Evolutionary conservation across 2,113 vertebrate species (phyloP).

Genomic region (Corythaeola cristata): DNA sequence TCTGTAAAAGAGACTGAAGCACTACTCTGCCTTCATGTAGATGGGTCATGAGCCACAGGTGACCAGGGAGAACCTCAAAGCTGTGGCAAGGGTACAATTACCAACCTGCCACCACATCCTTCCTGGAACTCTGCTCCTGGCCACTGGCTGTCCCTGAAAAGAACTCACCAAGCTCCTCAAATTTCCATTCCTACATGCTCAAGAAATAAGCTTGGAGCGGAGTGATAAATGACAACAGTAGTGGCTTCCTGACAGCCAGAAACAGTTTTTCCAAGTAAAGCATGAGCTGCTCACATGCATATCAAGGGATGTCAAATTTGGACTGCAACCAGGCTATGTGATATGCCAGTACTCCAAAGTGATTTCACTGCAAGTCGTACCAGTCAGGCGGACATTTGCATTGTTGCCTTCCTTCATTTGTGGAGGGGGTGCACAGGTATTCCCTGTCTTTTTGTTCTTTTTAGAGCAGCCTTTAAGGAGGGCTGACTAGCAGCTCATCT

Average conservation of each 20-base stretch:
- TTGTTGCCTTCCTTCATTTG: background rate
- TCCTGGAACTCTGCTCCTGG: background rate
- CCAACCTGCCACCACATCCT: background rate
- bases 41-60: background rate
- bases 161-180: background rate
- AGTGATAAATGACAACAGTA: background rate
- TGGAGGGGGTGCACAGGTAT: background rate
- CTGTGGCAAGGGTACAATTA: background rate
- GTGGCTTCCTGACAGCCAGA: background rate
- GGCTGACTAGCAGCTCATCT: background rate
- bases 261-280: background rate
- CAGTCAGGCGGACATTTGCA: background rate
- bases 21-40: background rate
- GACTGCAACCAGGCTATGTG: background rate
- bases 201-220: background rate
- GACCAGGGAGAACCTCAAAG: background rate
- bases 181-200: background rate
- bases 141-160: background rate
- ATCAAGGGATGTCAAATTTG: background rate
- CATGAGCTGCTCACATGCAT: background rate
- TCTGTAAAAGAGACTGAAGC: background rate
- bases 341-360: background rate
- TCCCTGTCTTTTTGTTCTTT: background rate
- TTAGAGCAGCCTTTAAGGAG: background rate
- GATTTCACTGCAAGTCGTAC: background rate